Percentiles rank a stretch among this genome's conserved stretches.
Conservation (phyloP, 2,888 invertebrate species). For the Pterostichus madidus region DNA sequence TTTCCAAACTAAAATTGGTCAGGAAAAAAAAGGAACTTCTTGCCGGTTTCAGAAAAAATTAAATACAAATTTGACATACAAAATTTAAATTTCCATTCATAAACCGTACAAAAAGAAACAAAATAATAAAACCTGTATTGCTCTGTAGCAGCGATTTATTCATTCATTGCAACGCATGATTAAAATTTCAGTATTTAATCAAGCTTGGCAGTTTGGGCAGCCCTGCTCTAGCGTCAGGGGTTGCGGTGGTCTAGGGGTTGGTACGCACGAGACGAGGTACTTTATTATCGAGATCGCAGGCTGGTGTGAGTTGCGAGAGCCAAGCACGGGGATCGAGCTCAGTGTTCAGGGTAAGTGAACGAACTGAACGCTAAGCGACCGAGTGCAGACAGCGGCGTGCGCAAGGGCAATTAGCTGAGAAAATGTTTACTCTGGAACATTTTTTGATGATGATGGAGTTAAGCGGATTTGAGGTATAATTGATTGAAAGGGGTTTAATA, state of each 20-base stretch:
- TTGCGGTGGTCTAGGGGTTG: not conserved
- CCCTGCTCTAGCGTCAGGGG: not conserved
- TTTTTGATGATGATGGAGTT: constrained; percentile 8
- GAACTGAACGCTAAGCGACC: not conserved
- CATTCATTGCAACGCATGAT: not conserved
- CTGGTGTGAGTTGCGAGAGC: constrained; percentile 10
- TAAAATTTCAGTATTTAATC: constrained; percentile 45
- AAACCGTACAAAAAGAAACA: no score
- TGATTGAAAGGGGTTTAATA: not conserved
- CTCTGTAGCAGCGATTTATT: no score
- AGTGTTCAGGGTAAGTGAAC: not conserved
- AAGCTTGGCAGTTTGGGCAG: constrained; percentile 10
- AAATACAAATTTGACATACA: no score
- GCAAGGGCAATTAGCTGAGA: not conserved
- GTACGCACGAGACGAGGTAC: constrained; percentile 16
- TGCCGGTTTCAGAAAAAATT: no score
- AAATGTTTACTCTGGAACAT: constrained; percentile 4
- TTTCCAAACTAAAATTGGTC: no score
- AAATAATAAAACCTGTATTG: no score
- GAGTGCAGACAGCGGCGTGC: constrained; percentile 6
- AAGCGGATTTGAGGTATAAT: not conserved
- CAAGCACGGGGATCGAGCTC: not conserved
- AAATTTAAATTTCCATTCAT: no score
- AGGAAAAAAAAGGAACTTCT: no score
- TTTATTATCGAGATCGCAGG: constrained; percentile 52